Evolutionary conservation across 2,888 invertebrate genomes (phyloP), one percentile per base, ranked within the genome.

Genomic region (Rutpela maculata): DNA sequence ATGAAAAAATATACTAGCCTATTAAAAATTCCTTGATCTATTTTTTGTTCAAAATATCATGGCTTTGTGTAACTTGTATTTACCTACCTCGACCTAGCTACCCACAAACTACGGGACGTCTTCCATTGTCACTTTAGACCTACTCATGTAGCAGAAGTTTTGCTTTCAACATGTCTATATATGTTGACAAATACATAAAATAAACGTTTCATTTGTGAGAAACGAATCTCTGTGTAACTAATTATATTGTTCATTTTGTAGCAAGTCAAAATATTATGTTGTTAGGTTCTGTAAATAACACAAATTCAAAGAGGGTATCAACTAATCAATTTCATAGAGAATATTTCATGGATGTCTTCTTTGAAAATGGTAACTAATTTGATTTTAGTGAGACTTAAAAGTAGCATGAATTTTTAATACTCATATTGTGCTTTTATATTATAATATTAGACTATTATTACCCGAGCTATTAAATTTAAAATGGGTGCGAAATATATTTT

Each of bases 261-360:
- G 3, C 10, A 60, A 60, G 62, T 62, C 62, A 62, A 62, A 62
- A 62, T 62, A 62, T 62, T 26, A 26, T 62, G 62, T 26, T 26
- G 43, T 43, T 43, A 11, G 15, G 43, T 43, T 43, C 43, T 43
- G 15, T 15, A 15, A 43, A 15, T 43, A 1, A 43, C 15, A 15
- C 15, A 15, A 43, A 43, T 12, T 43, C 15, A 10, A 43, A 43
- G 12, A 15, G 43, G 1, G 43, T 43, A 12, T 43, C 43, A 15
- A 15, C 43, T 15, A 43, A 43, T 43, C 43, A 43, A 43, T 43
- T 43, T 43, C 43, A 43, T 15, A 43, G 43, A 15, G 4, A 11
- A 15, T 15, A 43, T 43, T 43, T 43, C 12, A 43, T 43, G 43
- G 43, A 43, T 43, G 15, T 15, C 43, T 12, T 38, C 7, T 38